These are phyloP conservation scores for Hippopotamyrus pictus DNA, from an alignment of 2,797 vertebrate genomes.

Conservation along the genomic window DNA sequence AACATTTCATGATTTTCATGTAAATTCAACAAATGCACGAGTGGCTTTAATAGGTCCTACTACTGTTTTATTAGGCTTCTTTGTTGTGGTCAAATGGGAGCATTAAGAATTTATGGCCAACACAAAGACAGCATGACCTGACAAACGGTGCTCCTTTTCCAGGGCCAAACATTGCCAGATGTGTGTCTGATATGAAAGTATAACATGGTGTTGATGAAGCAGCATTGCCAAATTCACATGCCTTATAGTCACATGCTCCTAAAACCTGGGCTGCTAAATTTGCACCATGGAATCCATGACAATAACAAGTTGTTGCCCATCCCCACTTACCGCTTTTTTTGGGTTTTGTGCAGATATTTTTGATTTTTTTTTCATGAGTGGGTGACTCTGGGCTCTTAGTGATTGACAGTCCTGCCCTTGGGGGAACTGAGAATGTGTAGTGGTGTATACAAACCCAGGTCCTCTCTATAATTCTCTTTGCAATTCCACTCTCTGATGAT, in stretches of 20 bases:
- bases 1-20: background rate
- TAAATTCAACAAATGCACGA: background rate
- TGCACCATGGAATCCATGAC: background rate
- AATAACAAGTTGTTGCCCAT: background rate
- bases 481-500: slow-evolving; percentile 9
- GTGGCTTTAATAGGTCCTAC: background rate
- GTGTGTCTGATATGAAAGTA: background rate
- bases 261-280: background rate
- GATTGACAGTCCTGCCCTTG: slow-evolving; percentile 1
- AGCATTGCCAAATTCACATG: background rate
- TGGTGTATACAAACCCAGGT: background rate
- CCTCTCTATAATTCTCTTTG: slow-evolving; percentile 11
- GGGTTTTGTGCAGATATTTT: background rate
- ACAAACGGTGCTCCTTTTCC: background rate
- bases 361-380: background rate
- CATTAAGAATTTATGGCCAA: background rate
- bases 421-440: background rate
- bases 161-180: background rate
- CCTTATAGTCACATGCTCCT: background rate
- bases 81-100: background rate
- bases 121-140: background rate
- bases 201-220: background rate
- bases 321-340: background rate
- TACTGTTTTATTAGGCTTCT: background rate
- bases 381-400: background rate